Evolutionary conservation across 2,888 invertebrate genomes (phyloP).

Genomic region (Leptopilina syphax): DNA sequence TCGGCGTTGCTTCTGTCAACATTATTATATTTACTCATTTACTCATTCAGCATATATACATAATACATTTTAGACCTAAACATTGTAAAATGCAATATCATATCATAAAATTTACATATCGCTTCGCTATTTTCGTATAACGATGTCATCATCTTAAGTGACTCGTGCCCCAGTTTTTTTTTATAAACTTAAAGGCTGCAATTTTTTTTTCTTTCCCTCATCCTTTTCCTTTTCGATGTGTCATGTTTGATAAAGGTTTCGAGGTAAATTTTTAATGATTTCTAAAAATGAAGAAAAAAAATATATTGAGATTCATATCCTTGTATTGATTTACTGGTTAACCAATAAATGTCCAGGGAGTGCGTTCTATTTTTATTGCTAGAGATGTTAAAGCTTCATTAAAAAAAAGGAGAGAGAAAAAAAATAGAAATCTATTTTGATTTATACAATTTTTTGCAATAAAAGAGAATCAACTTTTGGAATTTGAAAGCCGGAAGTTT

Average conservation of each 20-base stretch:
- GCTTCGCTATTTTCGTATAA: constrained; percentile 28
- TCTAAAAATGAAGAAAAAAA: background rate
- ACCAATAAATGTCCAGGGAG: background rate
- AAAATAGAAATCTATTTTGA: background rate
- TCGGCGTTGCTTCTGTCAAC: constrained; percentile 42
- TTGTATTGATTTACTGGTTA: background rate
- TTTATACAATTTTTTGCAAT: background rate
- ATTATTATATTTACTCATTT: constrained; percentile 40
- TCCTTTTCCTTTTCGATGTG: background rate
- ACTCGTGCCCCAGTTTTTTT: constrained; percentile 13
- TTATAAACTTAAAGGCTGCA: background rate
- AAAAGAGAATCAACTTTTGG: background rate
- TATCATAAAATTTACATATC: constrained; percentile 34
- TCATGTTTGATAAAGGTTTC: background rate
- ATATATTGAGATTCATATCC: background rate
- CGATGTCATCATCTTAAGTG: constrained; percentile 27
- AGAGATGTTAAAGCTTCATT: background rate
- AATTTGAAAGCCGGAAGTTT: background rate
- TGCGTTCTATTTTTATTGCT: background rate
- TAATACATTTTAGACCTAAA: constrained; percentile 2
- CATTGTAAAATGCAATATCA: constrained; percentile 22
- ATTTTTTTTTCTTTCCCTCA: background rate
- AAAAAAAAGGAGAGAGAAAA: background rate
- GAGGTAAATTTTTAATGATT: constrained; percentile 5
- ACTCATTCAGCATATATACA: constrained; percentile 32